Conservation (phyloP, 2,113 vertebrate genomes). For the Corythoichthys intestinalis region DNA sequence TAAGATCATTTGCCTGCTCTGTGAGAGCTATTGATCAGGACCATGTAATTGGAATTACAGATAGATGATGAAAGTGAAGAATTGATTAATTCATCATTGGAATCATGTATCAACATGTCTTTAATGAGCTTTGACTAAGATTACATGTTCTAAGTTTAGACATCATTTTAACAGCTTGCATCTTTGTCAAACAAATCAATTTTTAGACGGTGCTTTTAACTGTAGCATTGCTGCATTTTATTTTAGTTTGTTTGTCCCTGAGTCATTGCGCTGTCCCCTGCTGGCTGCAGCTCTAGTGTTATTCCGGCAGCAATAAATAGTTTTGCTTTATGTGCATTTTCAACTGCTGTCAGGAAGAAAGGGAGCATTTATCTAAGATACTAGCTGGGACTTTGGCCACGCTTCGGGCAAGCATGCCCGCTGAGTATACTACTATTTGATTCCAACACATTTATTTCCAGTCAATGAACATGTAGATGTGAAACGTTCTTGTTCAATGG, state of each 20-base stretch:
- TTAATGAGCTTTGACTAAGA: not conserved
- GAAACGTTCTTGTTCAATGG: not conserved
- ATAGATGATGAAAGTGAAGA: conserved; percentile 32
- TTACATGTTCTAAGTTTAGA: not conserved
- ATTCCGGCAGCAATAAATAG: conserved; percentile 30
- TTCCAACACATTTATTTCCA: conserved; percentile 25
- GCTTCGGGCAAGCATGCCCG: conserved; percentile 21
- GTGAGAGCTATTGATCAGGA: conserved; percentile 43
- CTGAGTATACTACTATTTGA: conserved; percentile 23
- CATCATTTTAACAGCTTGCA: not conserved
- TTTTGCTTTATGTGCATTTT: conserved; percentile 32
- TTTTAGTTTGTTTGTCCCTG: conserved; percentile 5
- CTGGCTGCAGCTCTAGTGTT: conserved; percentile 28
- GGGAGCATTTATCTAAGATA: conserved; percentile 29
- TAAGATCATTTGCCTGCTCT: conserved; percentile 37
- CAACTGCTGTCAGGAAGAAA: conserved; percentile 32
- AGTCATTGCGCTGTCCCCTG: conserved; percentile 14
- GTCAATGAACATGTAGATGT: conserved; percentile 7
- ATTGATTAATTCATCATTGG: conserved; percentile 16
- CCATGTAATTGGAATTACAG: conserved; percentile 38
- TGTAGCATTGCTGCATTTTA: not conserved
- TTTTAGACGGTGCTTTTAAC: conserved; percentile 2
- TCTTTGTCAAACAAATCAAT: not conserved
- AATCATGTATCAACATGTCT: not conserved
- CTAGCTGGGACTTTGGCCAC: conserved; percentile 32